phyloP scores from a whole-genome alignment of 2,797 vertebrate species.

The Oophaga sylvatica region DNA sequence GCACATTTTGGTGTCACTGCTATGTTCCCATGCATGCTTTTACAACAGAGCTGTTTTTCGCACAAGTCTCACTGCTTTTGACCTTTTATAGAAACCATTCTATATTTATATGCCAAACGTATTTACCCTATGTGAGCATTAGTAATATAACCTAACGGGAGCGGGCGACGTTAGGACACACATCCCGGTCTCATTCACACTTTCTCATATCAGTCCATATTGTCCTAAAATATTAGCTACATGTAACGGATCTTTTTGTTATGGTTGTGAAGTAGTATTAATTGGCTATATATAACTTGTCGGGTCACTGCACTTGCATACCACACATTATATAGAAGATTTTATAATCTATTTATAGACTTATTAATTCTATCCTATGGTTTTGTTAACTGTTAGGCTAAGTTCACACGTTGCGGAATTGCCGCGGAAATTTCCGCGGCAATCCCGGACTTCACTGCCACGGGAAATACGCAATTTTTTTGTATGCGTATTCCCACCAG shows the following conservation, averaged over 20 bases:
- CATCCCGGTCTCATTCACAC: not conserved
- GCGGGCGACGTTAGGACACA: constrained; percentile 23
- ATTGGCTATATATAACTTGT: not conserved
- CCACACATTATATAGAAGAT: too few relatives aligned
- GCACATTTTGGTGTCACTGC: constrained; percentile 64
- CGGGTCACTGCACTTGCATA: not conserved
- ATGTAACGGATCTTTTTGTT: not conserved
- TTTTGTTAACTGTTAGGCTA: too few relatives aligned
- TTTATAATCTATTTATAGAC: too few relatives aligned
- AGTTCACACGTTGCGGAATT: too few relatives aligned
- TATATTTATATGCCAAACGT: constrained; percentile 34
- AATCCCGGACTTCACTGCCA: too few relatives aligned
- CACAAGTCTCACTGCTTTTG: constrained; percentile 57
- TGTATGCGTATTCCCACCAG: too few relatives aligned
- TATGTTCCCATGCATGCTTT: constrained; percentile 65
- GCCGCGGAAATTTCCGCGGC: too few relatives aligned
- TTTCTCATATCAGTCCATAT: not conserved
- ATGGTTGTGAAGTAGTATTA: not conserved
- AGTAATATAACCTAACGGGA: not conserved
- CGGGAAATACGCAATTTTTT: too few relatives aligned
- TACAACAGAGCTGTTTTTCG: constrained; percentile 63
- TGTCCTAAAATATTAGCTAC: not conserved
- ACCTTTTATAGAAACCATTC: constrained; percentile 51
- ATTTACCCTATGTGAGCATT: constrained; percentile 47
- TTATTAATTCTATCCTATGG: too few relatives aligned